Conservation (phyloP, 2,797 vertebrate genomes). For the Oreochromis mossambicus region DNA sequence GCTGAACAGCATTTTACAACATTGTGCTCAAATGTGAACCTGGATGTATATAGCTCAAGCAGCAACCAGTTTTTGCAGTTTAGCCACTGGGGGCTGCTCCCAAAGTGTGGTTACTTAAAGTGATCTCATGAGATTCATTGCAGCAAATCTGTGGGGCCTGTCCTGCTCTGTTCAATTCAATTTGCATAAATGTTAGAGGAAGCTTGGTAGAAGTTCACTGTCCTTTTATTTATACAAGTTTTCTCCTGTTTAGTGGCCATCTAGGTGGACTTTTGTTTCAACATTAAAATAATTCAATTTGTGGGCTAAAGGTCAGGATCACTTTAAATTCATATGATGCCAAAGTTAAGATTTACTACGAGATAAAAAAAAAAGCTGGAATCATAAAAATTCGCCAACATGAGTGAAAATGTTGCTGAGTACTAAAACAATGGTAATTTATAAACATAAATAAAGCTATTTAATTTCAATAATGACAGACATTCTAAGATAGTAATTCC, state of each 20-base stretch:
- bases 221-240: background rate
- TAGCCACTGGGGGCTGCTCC: background rate
- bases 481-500: background rate
- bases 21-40: background rate
- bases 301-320: background rate
- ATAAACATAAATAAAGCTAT: background rate
- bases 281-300: too few relatives aligned
- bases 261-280: background rate
- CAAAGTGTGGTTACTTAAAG: background rate
- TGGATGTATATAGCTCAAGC: background rate
- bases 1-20: background rate
- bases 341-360: background rate
- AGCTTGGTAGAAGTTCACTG: background rate
- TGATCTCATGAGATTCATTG: background rate
- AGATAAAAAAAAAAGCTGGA: background rate
- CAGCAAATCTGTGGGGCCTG: background rate
- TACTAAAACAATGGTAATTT: background rate
- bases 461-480: background rate
- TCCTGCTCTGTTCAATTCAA: background rate
- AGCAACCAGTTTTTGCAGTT: background rate
- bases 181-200: background rate
- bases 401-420: background rate
- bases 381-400: background rate
- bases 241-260: background rate
- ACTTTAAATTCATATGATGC: background rate